Base-by-base conservation (phyloP, 1,140 invertebrate species). In the Lasaia peninsularis region DNA sequence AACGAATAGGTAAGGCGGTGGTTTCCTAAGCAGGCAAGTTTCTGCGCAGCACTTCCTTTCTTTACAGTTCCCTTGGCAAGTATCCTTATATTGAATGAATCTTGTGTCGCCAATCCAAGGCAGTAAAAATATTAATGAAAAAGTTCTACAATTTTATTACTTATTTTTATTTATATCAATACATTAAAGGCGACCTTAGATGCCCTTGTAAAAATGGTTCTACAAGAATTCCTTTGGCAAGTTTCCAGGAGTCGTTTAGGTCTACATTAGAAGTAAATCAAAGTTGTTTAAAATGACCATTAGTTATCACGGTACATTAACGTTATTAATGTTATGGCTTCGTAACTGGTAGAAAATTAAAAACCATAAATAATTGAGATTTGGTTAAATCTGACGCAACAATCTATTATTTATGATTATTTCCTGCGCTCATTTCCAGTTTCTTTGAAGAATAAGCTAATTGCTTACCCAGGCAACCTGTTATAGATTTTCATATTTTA, bases 241-340 rank as follows among this genome's bases (percentile, higher is more conserved):
- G 37, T 44, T 48, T 48, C 40, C 40, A 48, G 40, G n/a, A 20
- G 40, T 48, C 40, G 40, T 48, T 48, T 18, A 48, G 20, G 20
- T 5, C 40, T 18, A 48, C 40, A 21, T 48, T 48, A 48, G 40
- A 20, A 21, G 40, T 48, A 48, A 48, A 48, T 48, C 40, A 48
- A 48, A 48, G 40, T 48, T 48, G n/a, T 48, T 48, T 48, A 48
- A 48, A 48, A 48, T 48, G 40, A 48, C 40, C 40, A 48, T 48
- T 48, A 48, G 40, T 48, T 48, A 21, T 20, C 1, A 48, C 40
- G 40, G 40, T 21, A 48, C 40, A 48, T 48, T 48, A 20, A 48
- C 18, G 10, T 48, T 48, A 48, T 48, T 24, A 48, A 48, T 48
- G 44, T 48, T 20, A 48, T 21, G n/a, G 44, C 11, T 48, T 48